Conservation (phyloP, 2,113 vertebrate species). For the Triplophysa tibetana region DNA sequence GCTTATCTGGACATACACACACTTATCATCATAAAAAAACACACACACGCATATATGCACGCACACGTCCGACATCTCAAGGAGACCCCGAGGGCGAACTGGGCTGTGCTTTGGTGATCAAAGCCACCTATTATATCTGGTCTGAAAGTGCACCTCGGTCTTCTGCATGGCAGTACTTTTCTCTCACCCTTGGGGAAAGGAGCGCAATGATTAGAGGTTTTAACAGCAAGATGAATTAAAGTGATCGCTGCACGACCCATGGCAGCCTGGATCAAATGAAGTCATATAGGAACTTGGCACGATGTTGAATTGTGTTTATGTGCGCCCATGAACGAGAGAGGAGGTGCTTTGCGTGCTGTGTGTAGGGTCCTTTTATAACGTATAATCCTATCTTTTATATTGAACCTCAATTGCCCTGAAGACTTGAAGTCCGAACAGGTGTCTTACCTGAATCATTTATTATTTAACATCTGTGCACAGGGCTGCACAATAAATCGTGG, state of each 20-base stretch:
- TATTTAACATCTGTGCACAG: slow-evolving; percentile 45
- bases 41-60: slow-evolving; percentile 23
- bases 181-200: slow-evolving; percentile 12
- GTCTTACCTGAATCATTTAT: slow-evolving; percentile 31
- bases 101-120: slow-evolving; percentile 48
- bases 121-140: slow-evolving; percentile 44
- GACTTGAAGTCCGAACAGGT: slow-evolving; percentile 35
- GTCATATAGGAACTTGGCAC: slow-evolving; percentile 36
- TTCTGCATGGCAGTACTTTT: slow-evolving; percentile 18
- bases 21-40: slow-evolving; percentile 19
- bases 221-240: slow-evolving; percentile 41
- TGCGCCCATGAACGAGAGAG: not conserved
- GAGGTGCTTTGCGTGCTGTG: not conserved
- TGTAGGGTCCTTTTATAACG: not conserved
- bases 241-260: slow-evolving; percentile 17
- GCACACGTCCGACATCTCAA: not conserved
- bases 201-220: slow-evolving; percentile 39
- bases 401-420: slow-evolving; percentile 31
- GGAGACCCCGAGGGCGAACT: not conserved
- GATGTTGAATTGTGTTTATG: slow-evolving; percentile 19
- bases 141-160: slow-evolving; percentile 1
- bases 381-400: slow-evolving; percentile 25
- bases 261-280: slow-evolving; percentile 15
- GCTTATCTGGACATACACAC: slow-evolving; percentile 22
- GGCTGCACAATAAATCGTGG: not conserved